These are phyloP conservation scores for Chiloscyllium punctatum DNA, from an alignment of 2,797 vertebrate genomes.

Conservation along the genomic window DNA sequence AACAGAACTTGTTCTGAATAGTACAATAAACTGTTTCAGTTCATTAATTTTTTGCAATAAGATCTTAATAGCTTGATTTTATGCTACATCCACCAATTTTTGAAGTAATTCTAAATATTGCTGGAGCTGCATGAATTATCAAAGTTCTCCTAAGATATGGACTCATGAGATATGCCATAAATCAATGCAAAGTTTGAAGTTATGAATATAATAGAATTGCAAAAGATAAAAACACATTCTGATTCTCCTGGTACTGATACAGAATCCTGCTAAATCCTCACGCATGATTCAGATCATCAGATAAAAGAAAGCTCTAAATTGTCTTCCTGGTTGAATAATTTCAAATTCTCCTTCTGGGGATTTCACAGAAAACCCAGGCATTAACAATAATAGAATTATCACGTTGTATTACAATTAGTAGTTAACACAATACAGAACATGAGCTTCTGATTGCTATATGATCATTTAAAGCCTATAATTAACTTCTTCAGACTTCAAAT, in stretches of 20 bases:
- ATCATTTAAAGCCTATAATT: slow-evolving; percentile 36
- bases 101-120: not conserved
- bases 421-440: not conserved
- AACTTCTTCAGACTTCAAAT: slow-evolving; percentile 3
- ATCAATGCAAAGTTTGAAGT: not conserved
- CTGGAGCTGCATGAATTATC: not conserved
- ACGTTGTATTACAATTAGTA: not conserved
- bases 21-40: not conserved
- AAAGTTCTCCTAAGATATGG: not conserved
- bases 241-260: not conserved
- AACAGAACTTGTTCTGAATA: not conserved
- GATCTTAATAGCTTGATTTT: not conserved
- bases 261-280: not conserved
- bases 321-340: slow-evolving; percentile 10
- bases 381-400: slow-evolving; percentile 23
- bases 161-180: not conserved
- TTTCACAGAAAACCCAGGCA: not conserved
- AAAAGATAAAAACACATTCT: not conserved
- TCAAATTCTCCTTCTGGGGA: not conserved
- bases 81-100: not conserved
- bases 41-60: not conserved
- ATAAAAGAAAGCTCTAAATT: slow-evolving; percentile 20
- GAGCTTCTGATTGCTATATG: slow-evolving; percentile 23
- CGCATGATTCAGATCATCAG: not conserved
- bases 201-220: not conserved